phyloP scores from a whole-genome alignment of 2,113 vertebrate genomes.

The Salminus brasiliensis region DNA sequence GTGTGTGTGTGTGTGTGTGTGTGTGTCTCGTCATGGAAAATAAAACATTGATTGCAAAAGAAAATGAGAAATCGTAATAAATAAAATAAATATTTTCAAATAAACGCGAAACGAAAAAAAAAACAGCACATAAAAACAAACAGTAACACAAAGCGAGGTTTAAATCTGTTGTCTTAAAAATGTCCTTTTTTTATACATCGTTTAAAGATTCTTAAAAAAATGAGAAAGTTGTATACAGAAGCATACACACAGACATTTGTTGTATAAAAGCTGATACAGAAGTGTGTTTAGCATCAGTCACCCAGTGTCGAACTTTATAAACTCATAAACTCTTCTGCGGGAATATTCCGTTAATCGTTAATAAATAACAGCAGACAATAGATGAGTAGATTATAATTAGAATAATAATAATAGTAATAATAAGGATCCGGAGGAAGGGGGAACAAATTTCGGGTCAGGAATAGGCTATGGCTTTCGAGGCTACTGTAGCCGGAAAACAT shows the following conservation, averaged over 20 bases:
- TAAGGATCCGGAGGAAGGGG: constrained; percentile 35
- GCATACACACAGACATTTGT: constrained; percentile 63
- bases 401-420: too few species aligned
- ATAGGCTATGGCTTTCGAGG: constrained; percentile 61
- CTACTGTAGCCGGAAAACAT: constrained; percentile 51
- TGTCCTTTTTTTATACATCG: constrained; percentile 60
- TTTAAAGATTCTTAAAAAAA: constrained; percentile 57
- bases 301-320: constrained; percentile 70
- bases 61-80: constrained; percentile 73
- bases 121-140: constrained; percentile 52
- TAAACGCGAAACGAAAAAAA: constrained; percentile 58
- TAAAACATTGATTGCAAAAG: constrained; percentile 55
- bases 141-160: constrained; percentile 51
- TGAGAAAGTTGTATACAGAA: constrained; percentile 64
- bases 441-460: constrained; percentile 33
- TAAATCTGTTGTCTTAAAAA: constrained; percentile 57
- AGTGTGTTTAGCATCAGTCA: constrained; percentile 74
- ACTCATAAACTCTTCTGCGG: constrained; percentile 71
- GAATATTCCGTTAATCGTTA: constrained; percentile 67
- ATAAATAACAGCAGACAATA: constrained; percentile 73
- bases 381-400: too few species aligned
- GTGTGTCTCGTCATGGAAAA: constrained; percentile 38
- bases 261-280: constrained; percentile 72
- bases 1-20: neutral
- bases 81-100: constrained; percentile 75